Conservation (phyloP, 2,888 invertebrate genomes). For the Nomada fucata region DNA sequence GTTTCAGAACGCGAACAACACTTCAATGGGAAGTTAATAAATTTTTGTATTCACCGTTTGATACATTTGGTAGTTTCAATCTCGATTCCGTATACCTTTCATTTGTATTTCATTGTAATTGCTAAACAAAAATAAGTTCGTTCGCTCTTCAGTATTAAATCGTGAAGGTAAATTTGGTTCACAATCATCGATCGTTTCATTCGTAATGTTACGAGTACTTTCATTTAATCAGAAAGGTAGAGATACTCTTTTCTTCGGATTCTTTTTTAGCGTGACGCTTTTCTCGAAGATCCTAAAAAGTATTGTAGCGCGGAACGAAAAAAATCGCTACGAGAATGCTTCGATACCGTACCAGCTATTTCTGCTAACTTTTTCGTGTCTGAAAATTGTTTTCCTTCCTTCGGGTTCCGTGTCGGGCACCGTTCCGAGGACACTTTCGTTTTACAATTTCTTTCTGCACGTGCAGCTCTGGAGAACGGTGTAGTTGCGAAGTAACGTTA, state of each 20-base stretch:
- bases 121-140: too few relatives aligned
- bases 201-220: neutral
- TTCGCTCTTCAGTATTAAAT: neutral
- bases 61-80: too few relatives aligned
- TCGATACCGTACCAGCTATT: conserved; percentile 12
- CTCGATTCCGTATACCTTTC: too few relatives aligned
- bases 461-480: neutral
- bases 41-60: too few relatives aligned
- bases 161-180: neutral
- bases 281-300: neutral
- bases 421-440: conserved; percentile 14
- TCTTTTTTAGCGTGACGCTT: neutral
- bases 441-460: neutral
- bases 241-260: neutral
- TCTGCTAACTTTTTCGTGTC: conserved; percentile 21
- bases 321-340: conserved; percentile 14
- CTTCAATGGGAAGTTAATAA: too few relatives aligned
- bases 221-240: too few relatives aligned
- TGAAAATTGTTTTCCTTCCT: neutral
- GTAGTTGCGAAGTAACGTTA: neutral
- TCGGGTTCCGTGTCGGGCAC: neutral
- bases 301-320: conserved; percentile 31
- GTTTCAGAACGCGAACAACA: too few relatives aligned
- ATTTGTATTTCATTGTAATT: too few relatives aligned
- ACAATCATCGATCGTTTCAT: neutral